Base-by-base conservation (phyloP, 2,113 vertebrate species). In the Salvelinus fontinalis region DNA sequence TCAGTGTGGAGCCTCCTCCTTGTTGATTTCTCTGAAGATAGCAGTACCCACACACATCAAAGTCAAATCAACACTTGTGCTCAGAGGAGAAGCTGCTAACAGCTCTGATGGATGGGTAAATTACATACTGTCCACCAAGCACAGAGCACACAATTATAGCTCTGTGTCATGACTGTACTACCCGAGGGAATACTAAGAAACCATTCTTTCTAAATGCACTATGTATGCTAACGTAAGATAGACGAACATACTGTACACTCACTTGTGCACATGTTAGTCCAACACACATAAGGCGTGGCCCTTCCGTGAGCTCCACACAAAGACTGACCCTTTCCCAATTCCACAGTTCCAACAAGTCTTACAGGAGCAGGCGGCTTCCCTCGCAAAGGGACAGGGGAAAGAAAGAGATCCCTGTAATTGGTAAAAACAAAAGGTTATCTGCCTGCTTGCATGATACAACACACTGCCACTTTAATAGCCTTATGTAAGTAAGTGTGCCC, bases 361-460 rank as follows among this genome's bases (percentile, higher is more conserved):
- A 71, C 27, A 26, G 73, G 9, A 78, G 64, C 7, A 60, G 79
- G 78, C 74, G 22, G 29, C 4, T 49, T 71, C 67, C 31, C 70
- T 76, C 59, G 66, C 70, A 57, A 44, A 9, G 67, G 16, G 34
- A n/a, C 67, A n/a, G 31, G 20, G 20, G 29, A 34, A 73, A 71
- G 79, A 57, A 49, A 77, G 67, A 70, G 70, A 80, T 77, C 86
- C 82, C 71, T 70, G 78, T 87, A 83, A 74, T 64, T 57, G 66
- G 60, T 51, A 51, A 84, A 84, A 90, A 78, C 79, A 81, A 77
- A 80, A 71, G 81, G 75, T 82, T 88, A 82, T 80, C 76, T 71
- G 80, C 68, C 83, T 76, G 84, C 76, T 75, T 80, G 70, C 60
- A 34, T 83, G 81, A 86, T 84, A 85, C 81, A 86, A 87, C 77